Base-by-base conservation (phyloP, 2,113 vertebrate genomes). In the Centropus bengalensis region DNA sequence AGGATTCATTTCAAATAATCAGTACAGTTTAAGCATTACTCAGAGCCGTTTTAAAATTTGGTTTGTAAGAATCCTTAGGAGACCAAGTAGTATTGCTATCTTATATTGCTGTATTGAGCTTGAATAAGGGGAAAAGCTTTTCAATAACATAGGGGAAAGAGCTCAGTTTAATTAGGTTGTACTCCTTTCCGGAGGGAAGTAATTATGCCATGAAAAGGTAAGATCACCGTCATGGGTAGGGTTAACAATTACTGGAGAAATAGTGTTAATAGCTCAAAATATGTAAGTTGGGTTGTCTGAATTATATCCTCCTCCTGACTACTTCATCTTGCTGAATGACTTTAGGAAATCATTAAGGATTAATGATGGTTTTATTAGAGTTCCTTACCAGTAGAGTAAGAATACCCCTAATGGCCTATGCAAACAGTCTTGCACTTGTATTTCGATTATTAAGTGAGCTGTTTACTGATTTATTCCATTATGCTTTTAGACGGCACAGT, bases 61-160 rank as follows among this genome's bases (percentile, higher is more conserved):
- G 87, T 47, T 28, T 4, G 6, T 69, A 24, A 64, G 49, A 67
- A 28, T 36, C 14, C 15, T 75, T 44, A 45, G 24, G 5, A n/a
- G 18, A 14, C 40, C 33, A 14, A 0, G 0, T 71, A 70, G 1
- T 42, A 5, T n/a, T 22, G 32, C 3, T 38, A 14, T 17, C 22
- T n/a, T 42, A 7, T 13, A 14, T 14, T 58, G 14, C 18, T 79
- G 9, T 45, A 26, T 21, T 51, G 24, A 71, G 7, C 38, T 67
- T 47, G 28, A 90, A 32, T 10, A 30, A 11, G 19, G 4, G 11
- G 8, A 66, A 77, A 66, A 2, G 20, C 10, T 91, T 89, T 52
- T 75, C 47, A 44, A 9, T 64, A 47, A 26, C 7, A 9, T 51
- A 23, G n/a, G n/a, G 44, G 64, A 79, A 70, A 19, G 16, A 38